Evolutionary conservation across 1,140 invertebrate genomes (phyloP).

Genomic region (Aphelinus certus): DNA sequence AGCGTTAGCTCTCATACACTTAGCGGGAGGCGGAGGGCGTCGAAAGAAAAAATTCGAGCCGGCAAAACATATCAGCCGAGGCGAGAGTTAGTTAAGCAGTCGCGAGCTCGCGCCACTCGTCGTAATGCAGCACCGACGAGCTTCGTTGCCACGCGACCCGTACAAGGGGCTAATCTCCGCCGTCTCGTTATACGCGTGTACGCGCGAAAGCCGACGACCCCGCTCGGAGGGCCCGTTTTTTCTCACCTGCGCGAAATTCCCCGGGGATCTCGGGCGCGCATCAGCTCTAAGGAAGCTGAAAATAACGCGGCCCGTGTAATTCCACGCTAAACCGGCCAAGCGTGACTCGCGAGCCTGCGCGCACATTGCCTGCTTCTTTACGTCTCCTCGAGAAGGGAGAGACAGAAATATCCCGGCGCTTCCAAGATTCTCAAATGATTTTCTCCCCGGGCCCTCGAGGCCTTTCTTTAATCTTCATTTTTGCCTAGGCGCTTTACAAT

Average conservation of each 20-base stretch:
- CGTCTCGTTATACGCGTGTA: slow-evolving; percentile 2
- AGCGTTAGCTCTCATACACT: too few relatives aligned
- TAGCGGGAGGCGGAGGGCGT: too few relatives aligned
- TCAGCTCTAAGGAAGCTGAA: slow-evolving; percentile 9
- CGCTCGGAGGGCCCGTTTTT: too few relatives aligned
- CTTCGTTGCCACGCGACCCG: not conserved
- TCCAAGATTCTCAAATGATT: too few relatives aligned
- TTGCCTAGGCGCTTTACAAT: too few relatives aligned
- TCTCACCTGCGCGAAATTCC: slow-evolving; percentile 5
- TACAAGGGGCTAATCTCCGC: slow-evolving; percentile 23
- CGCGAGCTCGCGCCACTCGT: not conserved
- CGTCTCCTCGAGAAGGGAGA: too few relatives aligned
- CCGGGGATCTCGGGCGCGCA: not conserved
- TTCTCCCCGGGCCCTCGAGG: too few relatives aligned
- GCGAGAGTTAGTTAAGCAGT: slow-evolving; percentile 28
- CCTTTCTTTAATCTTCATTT: too few relatives aligned
- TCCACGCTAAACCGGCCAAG: not conserved
- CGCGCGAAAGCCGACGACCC: too few relatives aligned
- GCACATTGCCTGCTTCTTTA: too few relatives aligned
- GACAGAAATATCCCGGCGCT: too few relatives aligned
- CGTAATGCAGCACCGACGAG: not conserved
- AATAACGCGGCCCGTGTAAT: not conserved
- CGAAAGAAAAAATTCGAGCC: not conserved
- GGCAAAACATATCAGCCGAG: not conserved
- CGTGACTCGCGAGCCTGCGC: too few relatives aligned